Percentiles rank a stretch among this genome's conserved stretches.
Evolutionary conservation across 2,797 vertebrate genomes (phyloP).

Genomic region (Smutsia temminckii): DNA sequence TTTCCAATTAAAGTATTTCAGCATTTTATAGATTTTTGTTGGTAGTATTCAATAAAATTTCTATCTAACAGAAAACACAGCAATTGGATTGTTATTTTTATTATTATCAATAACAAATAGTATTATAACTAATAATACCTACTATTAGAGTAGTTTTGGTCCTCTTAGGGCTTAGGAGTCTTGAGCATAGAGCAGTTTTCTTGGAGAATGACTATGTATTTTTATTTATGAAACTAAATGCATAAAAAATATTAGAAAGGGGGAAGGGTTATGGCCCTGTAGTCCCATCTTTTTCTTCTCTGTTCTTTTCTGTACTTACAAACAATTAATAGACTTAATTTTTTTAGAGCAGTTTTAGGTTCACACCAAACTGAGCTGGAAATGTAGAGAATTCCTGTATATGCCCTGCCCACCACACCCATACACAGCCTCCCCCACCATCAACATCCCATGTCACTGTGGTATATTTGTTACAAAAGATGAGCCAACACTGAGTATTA

Average conservation of each 20-base stretch:
- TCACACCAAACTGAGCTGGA: not conserved
- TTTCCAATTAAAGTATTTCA: not conserved
- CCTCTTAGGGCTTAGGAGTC: not conserved
- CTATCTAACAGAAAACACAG: not conserved
- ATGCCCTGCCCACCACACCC: no score
- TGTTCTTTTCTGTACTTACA: not conserved
- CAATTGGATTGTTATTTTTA: not conserved
- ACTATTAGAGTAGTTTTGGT: not conserved
- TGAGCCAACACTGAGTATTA: not conserved
- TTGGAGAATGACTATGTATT: not conserved
- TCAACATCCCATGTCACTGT: not conserved
- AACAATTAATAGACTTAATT: not conserved
- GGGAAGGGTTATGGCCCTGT: not conserved
- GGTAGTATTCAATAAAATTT: not conserved
- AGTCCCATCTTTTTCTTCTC: not conserved
- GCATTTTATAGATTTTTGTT: constrained; percentile 9
- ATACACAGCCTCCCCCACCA: not conserved
- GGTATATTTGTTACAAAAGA: not conserved
- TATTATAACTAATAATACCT: not conserved
- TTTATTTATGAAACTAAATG: not conserved
- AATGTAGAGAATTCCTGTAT: not conserved
- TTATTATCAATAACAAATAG: not conserved
- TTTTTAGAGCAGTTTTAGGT: not conserved
- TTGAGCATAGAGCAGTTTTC: not conserved
- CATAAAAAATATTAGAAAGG: not conserved